These are phyloP conservation scores for Cercocebus atys DNA, from an alignment of 2,113 vertebrate species.

Conservation along the genomic window DNA sequence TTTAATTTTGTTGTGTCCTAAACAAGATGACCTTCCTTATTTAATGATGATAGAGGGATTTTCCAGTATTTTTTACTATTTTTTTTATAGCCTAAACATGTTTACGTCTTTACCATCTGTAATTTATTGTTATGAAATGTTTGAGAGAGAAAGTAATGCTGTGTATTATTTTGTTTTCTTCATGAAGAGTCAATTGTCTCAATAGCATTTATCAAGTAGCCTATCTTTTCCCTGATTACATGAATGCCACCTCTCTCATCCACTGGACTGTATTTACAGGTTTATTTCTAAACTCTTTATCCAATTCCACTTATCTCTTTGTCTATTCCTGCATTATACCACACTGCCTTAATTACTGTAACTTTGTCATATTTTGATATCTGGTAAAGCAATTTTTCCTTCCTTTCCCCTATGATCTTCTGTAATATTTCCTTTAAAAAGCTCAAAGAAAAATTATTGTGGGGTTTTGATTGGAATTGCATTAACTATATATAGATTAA, in stretches of 20 bases:
- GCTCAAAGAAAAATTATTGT: neutral
- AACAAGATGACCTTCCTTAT: neutral
- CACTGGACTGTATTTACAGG: neutral
- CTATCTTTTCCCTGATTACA: neutral
- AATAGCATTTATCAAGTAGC: neutral
- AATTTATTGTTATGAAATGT: slow-evolving; percentile 32
- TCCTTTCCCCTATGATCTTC: neutral
- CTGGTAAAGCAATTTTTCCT: neutral
- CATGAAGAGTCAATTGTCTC: neutral
- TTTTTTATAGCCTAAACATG: neutral
- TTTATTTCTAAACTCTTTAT: neutral
- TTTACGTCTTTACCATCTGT: neutral
- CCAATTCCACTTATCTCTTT: neutral
- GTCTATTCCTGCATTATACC: neutral
- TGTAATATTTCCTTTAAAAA: neutral
- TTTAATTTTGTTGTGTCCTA: neutral
- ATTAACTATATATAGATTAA: neutral
- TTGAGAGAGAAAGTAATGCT: neutral
- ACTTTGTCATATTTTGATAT: slow-evolving; percentile 18
- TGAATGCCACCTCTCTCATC: neutral
- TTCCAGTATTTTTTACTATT: neutral
- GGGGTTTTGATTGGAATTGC: neutral
- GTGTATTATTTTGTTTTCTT: neutral
- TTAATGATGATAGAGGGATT: neutral
- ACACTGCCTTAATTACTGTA: neutral